phyloP scores from a whole-genome alignment of 2,797 vertebrate genomes.

The Avahi laniger region DNA sequence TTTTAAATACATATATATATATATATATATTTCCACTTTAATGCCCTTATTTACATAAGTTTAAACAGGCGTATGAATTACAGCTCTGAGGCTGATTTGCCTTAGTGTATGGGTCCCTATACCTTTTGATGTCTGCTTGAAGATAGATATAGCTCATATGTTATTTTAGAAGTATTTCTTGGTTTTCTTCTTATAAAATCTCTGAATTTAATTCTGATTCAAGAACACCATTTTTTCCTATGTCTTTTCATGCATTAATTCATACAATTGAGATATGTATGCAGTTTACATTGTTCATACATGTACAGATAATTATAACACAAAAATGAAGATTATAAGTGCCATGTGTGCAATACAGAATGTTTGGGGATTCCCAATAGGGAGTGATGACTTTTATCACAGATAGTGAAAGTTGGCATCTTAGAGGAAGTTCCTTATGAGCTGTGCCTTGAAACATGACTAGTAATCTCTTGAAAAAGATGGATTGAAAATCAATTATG shows the following conservation, averaged over 20 bases:
- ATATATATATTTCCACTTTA: constrained; percentile 72
- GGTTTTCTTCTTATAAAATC: constrained; percentile 34
- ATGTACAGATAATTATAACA: background rate
- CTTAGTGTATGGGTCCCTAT: constrained; percentile 75
- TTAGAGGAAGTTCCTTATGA: background rate
- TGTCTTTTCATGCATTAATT: constrained; percentile 44
- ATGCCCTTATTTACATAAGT: constrained; percentile 82
- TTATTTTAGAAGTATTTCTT: constrained; percentile 69
- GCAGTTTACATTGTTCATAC: background rate
- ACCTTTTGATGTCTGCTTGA: constrained; percentile 79
- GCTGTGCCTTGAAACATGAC: background rate
- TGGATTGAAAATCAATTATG: background rate
- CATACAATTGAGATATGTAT: background rate
- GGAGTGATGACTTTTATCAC: background rate
- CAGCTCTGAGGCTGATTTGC: constrained; percentile 77
- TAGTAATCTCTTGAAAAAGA: background rate
- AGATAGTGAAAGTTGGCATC: background rate
- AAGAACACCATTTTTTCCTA: constrained; percentile 54
- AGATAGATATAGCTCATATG: constrained; percentile 75
- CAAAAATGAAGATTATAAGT: background rate
- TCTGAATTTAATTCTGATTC: constrained; percentile 67
- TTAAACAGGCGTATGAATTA: constrained; percentile 83
- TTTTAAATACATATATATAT: constrained; percentile 49
- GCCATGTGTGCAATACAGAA: background rate
- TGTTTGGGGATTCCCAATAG: background rate